Percentiles rank a stretch among this genome's conserved stretches.
phyloP scores from a whole-genome alignment of 1,140 invertebrate genomes.

The Drosophila orosa region DNA sequence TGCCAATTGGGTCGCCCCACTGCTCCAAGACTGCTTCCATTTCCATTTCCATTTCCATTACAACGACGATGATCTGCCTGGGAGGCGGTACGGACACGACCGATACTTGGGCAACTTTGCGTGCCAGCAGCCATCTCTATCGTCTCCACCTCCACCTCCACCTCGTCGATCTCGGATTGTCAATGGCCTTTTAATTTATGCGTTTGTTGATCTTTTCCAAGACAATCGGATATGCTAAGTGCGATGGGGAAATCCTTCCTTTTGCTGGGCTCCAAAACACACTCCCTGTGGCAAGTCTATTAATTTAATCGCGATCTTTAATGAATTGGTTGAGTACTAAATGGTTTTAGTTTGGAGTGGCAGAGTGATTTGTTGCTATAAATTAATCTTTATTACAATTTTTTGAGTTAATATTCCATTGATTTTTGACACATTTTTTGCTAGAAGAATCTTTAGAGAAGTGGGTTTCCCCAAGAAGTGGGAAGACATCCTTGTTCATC shows the following conservation, averaged over 20 bases:
- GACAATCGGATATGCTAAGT: slow-evolving; percentile 45
- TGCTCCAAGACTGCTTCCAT: slow-evolving; percentile 46
- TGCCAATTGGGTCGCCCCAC: slow-evolving; percentile 70
- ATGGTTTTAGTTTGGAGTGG: background rate
- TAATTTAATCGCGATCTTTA: slow-evolving; percentile 1
- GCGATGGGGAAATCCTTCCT: slow-evolving; percentile 37
- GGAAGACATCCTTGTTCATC: background rate
- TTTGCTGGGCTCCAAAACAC: background rate
- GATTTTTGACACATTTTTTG: background rate
- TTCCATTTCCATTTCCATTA: slow-evolving; percentile 31
- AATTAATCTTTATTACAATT: background rate
- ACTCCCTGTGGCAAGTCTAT: slow-evolving; percentile 6
- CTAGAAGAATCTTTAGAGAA: background rate
- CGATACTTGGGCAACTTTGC: slow-evolving; percentile 73
- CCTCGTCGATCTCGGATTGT: slow-evolving; percentile 40
- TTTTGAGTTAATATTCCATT: background rate
- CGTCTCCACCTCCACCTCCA: background rate
- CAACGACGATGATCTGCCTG: slow-evolving; percentile 34
- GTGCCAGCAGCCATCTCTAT: slow-evolving; percentile 38
- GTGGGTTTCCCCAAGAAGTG: background rate
- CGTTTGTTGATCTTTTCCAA: slow-evolving; percentile 46
- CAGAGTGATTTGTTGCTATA: background rate
- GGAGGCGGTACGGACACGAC: slow-evolving; percentile 47
- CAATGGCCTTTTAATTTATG: slow-evolving; percentile 77
- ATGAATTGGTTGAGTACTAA: slow-evolving; percentile 4